Conservation (phyloP, 2,888 invertebrate genomes). For the Abrostola triplasia region DNA sequence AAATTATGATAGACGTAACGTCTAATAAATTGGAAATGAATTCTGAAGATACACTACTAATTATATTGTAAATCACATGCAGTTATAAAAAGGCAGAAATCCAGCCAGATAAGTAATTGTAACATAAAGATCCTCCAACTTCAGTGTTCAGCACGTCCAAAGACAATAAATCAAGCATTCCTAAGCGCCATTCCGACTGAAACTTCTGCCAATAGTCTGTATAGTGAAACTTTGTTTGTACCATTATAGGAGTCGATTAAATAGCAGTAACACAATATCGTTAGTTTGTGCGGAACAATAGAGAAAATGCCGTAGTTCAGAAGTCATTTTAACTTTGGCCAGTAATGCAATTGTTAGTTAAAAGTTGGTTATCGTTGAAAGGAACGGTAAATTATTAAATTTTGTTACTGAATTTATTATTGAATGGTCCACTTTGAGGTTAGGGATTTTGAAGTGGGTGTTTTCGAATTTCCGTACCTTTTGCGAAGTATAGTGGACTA, state of each 20-base stretch:
- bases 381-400: constrained; percentile 37
- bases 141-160: background rate
- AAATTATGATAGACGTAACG: no score
- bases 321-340: constrained; percentile 46
- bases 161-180: constrained; percentile 35
- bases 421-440: constrained; percentile 1
- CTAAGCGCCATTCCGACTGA: constrained; percentile 6
- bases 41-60: no score
- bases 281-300: constrained; percentile 43
- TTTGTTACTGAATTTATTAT: constrained; percentile 33
- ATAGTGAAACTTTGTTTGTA: constrained; percentile 16
- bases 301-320: constrained; percentile 47
- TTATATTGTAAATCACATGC: no score
- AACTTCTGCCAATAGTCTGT: constrained; percentile 39
- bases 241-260: constrained; percentile 41
- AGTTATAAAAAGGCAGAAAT: no score
- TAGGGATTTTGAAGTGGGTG: constrained; percentile 13
- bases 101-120: no score
- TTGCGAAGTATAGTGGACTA: constrained; percentile 7
- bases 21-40: no score
- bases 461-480: constrained; percentile 8
- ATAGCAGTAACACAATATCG: constrained; percentile 41
- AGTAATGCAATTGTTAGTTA: constrained; percentile 52
- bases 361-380: constrained; percentile 32
- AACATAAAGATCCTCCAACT: background rate